Evolutionary conservation across 2,797 vertebrate species (phyloP).

Genomic region (Brachyalestes nurse): DNA sequence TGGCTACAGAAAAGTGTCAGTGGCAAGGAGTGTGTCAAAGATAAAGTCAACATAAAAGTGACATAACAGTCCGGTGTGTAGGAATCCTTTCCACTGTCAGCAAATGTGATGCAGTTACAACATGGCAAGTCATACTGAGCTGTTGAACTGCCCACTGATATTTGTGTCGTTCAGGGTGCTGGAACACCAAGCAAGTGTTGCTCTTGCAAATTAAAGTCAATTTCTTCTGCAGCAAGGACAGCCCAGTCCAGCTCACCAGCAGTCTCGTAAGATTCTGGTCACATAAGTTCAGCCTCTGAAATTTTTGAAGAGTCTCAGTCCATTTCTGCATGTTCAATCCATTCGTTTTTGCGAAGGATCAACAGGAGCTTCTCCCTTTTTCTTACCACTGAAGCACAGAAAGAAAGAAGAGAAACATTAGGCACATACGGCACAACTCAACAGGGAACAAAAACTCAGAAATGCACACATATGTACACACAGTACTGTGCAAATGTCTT

Average conservation of each 20-base stretch:
- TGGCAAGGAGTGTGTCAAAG: neutral
- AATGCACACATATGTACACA: too few relatives aligned
- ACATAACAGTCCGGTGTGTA: neutral
- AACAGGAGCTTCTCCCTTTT: conserved; percentile 31
- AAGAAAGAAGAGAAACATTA: neutral
- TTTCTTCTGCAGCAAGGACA: neutral
- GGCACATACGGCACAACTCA: neutral
- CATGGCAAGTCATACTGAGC: neutral
- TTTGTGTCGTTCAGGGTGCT: neutral
- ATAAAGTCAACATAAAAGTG: neutral
- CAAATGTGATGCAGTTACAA: conserved; percentile 3
- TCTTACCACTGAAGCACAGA: conserved; percentile 33
- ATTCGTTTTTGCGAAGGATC: conserved; percentile 30
- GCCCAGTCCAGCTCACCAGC: conserved; percentile 21
- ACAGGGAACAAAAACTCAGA: neutral
- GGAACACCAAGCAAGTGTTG: conserved; percentile 4
- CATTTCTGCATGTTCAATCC: conserved; percentile 27
- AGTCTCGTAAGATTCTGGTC: conserved; percentile 23
- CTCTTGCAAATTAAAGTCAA: conserved; percentile 16
- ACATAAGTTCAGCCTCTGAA: conserved; percentile 28
- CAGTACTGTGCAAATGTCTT: too few relatives aligned
- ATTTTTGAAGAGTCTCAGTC: conserved; percentile 41
- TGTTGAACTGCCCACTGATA: neutral
- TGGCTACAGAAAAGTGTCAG: neutral
- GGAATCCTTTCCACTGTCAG: neutral